Evolutionary conservation across 1,140 invertebrate genomes (phyloP), one percentile per base, ranked within the genome.

Genomic region (Achroia grisella): DNA sequence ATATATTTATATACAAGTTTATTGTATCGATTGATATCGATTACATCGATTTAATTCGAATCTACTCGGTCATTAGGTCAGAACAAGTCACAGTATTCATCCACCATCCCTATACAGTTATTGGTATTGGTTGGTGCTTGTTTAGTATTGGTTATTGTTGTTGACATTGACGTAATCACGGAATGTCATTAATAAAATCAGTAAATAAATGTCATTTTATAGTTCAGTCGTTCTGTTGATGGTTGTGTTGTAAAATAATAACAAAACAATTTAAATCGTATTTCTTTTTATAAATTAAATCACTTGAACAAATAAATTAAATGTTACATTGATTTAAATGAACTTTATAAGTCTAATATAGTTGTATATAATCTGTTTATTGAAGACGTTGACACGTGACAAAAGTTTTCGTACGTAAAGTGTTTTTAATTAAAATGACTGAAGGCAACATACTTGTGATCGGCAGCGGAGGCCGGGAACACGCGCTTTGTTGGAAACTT

Each of bases 381-480:
- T 2, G 17, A 23, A 23, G 6, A 23, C 17, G 17, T 23, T 6
- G 31, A 54, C 54, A 62, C 58, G 58, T 62, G 53, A 56, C 36
- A 42, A 29, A 34, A 15, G 29, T 40, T 27, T 33, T 27, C 30
- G 34, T 50, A 52, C 44, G 48, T 23, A 30, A 45, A 48, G 45
- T 56, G 33, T 15, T 48, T 57, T 48, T 42, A 45, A 48, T 44
- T 31, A 60, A 42, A 49, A 85, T 86, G 82, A 48, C 58, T 42
- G 65, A 70, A 56, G 47, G 47, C 35, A 89, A 89, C 61, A 89
- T 98, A 43, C 84, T 98, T 37, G 90, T 99, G 5, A 91, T 99
- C 68, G 98, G 98, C 10, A 89, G 91, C 75, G 97, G 98, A 29
- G 97, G 96, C n/a, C 89, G 98, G 55, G 98, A 99, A 87, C 96